Percentiles rank a stretch among this genome's conserved stretches.
Conservation (phyloP, 1,140 invertebrate genomes). For the Drosophila rhopaloa region DNA sequence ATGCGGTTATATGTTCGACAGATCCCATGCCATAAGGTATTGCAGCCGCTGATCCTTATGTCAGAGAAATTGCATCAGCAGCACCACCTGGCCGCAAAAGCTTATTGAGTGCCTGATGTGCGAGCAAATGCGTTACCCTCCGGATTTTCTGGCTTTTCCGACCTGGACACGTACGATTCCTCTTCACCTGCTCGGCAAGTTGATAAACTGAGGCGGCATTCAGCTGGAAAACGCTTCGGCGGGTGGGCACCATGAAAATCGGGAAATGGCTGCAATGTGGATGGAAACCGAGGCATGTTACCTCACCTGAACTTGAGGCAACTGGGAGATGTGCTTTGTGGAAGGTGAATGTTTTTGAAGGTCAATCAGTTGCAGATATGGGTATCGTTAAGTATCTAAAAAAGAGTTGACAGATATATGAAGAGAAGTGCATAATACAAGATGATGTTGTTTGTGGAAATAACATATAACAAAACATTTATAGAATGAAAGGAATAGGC, state of each 20-base stretch:
- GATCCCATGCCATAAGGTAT: conserved; percentile 22
- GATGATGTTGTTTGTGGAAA: neutral
- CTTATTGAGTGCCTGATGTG: conserved; percentile 7
- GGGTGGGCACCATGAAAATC: neutral
- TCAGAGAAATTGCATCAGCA: conserved; percentile 32
- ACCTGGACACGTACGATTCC: conserved; percentile 10
- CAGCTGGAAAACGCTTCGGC: conserved; percentile 11
- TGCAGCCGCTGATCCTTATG: conserved; percentile 20
- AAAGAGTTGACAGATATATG: neutral
- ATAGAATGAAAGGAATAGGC: too few species aligned
- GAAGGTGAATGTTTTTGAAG: conserved; percentile 1
- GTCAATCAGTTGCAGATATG: conserved; percentile 16
- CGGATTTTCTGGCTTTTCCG: neutral
- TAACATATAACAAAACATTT: too few species aligned
- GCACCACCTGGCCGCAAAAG: conserved; percentile 19
- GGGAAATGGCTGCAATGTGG: neutral
- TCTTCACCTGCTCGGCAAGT: conserved; percentile 1
- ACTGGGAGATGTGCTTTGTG: neutral
- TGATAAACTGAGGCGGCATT: conserved; percentile 28
- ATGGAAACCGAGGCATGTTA: neutral
- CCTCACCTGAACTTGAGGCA: conserved; percentile 1
- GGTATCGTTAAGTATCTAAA: neutral
- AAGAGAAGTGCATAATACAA: neutral
- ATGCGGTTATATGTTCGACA: neutral
- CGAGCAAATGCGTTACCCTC: neutral